Conservation (phyloP, 2,888 invertebrate species). For the Auanema freiburgensis region DNA sequence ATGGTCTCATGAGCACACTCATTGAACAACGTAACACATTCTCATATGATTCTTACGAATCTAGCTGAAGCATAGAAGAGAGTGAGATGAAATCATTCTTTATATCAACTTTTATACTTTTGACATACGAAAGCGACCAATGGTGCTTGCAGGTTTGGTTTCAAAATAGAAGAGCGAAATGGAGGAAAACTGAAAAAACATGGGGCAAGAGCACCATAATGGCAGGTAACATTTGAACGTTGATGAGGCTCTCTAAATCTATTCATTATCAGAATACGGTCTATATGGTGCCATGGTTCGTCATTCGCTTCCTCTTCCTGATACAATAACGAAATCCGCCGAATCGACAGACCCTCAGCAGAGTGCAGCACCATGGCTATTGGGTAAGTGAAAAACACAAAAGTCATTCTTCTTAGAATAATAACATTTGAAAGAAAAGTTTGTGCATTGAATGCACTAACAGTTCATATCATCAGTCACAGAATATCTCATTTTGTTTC, state of each 20-base stretch:
- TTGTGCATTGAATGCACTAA: no score
- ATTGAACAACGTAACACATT: no score
- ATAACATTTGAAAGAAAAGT: neutral
- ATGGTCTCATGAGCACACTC: no score
- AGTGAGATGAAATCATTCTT: no score
- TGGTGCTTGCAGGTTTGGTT: constrained; percentile 87
- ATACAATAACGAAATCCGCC: constrained; percentile 95
- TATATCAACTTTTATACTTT: no score
- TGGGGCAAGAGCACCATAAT: constrained; percentile 99
- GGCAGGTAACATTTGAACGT: constrained; percentile 71
- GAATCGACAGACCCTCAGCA: constrained; percentile 78
- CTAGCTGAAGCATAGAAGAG: no score
- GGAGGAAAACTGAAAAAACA: constrained; percentile 99
- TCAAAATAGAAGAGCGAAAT: constrained; percentile 95
- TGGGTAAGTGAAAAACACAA: constrained; percentile 75
- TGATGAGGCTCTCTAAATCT: neutral
- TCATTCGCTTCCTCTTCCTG: constrained; percentile 95
- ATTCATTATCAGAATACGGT: constrained; percentile 80
- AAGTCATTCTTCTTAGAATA: neutral
- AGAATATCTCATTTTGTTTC: no score
- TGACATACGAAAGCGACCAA: no score
- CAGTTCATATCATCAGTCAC: no score
- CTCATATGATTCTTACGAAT: no score
- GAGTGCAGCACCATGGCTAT: constrained; percentile 91
- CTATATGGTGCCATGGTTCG: constrained; percentile 99